A percentile compares a stretch with the other conserved stretches of the same genome.
These are phyloP conservation scores for Anadara kagoshimensis DNA, from an alignment of 1,140 invertebrate species.

Conservation along the genomic window DNA sequence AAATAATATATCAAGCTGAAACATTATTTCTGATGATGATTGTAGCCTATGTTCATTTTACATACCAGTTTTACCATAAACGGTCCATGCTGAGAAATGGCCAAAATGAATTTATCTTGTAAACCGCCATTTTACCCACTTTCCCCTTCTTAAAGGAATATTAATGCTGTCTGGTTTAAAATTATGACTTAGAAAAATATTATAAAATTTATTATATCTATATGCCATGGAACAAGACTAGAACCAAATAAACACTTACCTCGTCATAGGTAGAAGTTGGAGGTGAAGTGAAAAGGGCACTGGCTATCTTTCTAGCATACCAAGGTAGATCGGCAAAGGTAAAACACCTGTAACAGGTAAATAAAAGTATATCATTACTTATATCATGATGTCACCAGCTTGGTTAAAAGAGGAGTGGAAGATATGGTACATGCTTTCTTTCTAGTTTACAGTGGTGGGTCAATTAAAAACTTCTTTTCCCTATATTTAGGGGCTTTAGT, in stretches of 20 bases:
- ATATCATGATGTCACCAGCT: not conserved
- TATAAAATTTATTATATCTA: not conserved
- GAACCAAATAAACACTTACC: constrained; percentile 53
- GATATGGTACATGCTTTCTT: not conserved
- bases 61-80: too few relatives aligned
- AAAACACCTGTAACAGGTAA: constrained; percentile 79
- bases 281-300: constrained; percentile 83
- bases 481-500: too few relatives aligned
- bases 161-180: too few relatives aligned
- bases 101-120: too few relatives aligned
- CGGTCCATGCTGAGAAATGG: too few relatives aligned
- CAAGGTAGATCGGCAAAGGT: constrained; percentile 85
- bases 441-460: too few relatives aligned
- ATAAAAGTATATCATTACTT: not conserved
- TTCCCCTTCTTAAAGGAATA: too few relatives aligned
- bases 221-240: not conserved
- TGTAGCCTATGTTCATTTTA: too few relatives aligned
- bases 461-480: too few relatives aligned
- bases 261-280: constrained; percentile 87
- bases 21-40: too few relatives aligned
- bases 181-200: not conserved
- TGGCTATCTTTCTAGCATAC: constrained; percentile 86
- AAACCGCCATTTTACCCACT: too few relatives aligned
- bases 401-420: not conserved
- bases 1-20: too few relatives aligned